These are phyloP conservation scores for Onychorhynchus coronatus DNA, from an alignment of 2,113 vertebrate species.

Conservation along the genomic window DNA sequence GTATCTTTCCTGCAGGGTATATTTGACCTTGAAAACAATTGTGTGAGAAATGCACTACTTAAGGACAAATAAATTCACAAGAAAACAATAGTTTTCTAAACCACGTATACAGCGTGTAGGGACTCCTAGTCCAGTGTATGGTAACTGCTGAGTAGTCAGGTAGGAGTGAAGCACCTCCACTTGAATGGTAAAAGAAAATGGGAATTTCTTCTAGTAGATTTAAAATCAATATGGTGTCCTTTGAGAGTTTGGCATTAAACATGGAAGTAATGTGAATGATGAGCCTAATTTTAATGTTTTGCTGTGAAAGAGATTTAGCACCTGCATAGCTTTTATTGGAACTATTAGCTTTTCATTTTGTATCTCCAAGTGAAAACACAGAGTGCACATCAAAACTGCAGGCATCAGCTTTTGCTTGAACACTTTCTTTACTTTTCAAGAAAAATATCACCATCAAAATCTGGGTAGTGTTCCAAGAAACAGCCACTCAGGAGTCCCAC, in stretches of 20 bases:
- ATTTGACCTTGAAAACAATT: not conserved
- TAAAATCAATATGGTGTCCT: not conserved
- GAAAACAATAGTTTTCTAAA: not conserved
- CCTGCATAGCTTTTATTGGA: not conserved
- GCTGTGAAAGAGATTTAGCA: not conserved
- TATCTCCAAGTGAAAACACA: not conserved
- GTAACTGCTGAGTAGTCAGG: not conserved
- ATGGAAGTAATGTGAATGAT: not conserved
- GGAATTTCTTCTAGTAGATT: not conserved
- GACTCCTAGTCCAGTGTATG: not conserved
- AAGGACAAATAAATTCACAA: not conserved
- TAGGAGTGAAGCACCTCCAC: not conserved
- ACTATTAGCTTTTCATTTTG: not conserved
- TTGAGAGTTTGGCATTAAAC: not conserved
- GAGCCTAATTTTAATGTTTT: not conserved
- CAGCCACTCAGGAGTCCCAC: not conserved
- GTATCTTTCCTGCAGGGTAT: not conserved
- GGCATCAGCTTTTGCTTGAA: not conserved
- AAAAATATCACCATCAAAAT: slow-evolving; percentile 3
- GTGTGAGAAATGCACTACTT: not conserved
- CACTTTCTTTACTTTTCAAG: not conserved
- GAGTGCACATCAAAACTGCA: not conserved
- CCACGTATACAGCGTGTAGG: too few relatives aligned
- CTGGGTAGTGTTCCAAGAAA: not conserved
- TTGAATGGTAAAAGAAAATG: not conserved